Evolutionary conservation across 2,797 vertebrate species (phyloP).

Genomic region (Phoxinus dragarum): DNA sequence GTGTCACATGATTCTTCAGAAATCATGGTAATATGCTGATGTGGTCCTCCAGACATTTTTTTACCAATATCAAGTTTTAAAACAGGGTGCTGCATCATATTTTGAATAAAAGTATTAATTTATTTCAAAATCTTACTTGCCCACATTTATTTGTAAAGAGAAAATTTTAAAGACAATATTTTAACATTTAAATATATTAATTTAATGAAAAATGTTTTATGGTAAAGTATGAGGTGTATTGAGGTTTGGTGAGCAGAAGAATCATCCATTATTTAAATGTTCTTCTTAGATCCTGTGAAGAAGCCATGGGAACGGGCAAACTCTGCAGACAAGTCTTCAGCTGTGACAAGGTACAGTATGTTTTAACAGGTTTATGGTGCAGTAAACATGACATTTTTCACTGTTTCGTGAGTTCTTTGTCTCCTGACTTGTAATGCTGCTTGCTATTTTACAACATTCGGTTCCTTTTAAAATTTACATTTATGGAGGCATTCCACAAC

Average conservation of each 20-base stretch:
- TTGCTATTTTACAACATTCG: background rate
- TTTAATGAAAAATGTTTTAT: background rate
- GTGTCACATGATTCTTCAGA: background rate
- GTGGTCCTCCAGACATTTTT: background rate
- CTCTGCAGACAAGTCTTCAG: slow-evolving; percentile 93
- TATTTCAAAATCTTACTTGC: background rate
- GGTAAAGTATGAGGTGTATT: background rate
- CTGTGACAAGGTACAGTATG: slow-evolving; percentile 87
- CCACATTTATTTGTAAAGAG: background rate
- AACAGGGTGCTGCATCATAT: no score
- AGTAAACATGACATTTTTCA: background rate
- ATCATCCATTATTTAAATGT: background rate
- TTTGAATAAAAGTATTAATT: background rate
- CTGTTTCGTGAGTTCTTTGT: background rate
- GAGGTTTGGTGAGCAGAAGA: background rate
- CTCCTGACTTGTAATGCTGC: background rate
- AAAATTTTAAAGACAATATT: background rate
- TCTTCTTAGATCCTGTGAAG: slow-evolving; percentile 87
- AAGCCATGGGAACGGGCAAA: slow-evolving; percentile 98
- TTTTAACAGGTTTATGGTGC: slow-evolving; percentile 47
- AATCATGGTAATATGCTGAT: background rate
- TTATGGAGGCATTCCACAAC: background rate
- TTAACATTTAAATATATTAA: background rate
- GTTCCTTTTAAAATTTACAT: background rate
- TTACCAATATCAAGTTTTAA: background rate